Conservation (phyloP, 1,140 invertebrate genomes). For the Agrypnia vestita region DNA sequence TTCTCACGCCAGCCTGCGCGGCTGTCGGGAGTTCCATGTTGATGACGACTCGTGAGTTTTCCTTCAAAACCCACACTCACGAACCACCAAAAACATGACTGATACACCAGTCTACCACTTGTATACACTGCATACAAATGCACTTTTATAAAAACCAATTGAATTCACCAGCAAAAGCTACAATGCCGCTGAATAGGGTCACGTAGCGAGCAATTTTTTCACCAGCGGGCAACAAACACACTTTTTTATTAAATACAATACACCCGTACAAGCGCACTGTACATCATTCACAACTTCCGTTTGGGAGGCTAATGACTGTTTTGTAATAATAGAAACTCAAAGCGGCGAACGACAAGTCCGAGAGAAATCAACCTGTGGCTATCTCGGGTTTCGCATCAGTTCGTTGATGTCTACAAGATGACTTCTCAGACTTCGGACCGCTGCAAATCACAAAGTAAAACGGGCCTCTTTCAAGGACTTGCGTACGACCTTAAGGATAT, state of each 20-base stretch:
- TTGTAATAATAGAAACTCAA: background rate
- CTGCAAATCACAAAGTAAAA: too few relatives aligned
- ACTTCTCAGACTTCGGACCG: too few relatives aligned
- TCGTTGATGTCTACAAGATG: slow-evolving; percentile 45
- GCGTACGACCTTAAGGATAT: too few relatives aligned
- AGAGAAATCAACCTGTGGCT: background rate
- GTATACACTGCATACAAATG: slow-evolving; percentile 3
- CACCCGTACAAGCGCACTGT: slow-evolving; percentile 1
- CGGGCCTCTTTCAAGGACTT: too few relatives aligned
- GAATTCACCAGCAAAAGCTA: background rate
- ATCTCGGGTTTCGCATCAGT: slow-evolving; percentile 30
- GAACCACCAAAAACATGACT: slow-evolving; percentile 45
- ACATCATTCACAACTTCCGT: background rate
- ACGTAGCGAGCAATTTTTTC: background rate
- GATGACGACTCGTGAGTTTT: slow-evolving; percentile 24
- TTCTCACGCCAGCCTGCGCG: background rate
- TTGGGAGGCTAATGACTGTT: background rate
- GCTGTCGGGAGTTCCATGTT: background rate
- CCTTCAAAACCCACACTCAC: slow-evolving; percentile 43
- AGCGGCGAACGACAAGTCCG: background rate
- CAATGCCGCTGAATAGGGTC: slow-evolving; percentile 19
- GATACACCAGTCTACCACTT: slow-evolving; percentile 32
- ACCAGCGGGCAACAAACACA: too few relatives aligned
- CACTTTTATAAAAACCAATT: slow-evolving; percentile 7
- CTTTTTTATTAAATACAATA: background rate